Conservation (phyloP, 2,797 vertebrate species). For the Heliangelus exortis region DNA sequence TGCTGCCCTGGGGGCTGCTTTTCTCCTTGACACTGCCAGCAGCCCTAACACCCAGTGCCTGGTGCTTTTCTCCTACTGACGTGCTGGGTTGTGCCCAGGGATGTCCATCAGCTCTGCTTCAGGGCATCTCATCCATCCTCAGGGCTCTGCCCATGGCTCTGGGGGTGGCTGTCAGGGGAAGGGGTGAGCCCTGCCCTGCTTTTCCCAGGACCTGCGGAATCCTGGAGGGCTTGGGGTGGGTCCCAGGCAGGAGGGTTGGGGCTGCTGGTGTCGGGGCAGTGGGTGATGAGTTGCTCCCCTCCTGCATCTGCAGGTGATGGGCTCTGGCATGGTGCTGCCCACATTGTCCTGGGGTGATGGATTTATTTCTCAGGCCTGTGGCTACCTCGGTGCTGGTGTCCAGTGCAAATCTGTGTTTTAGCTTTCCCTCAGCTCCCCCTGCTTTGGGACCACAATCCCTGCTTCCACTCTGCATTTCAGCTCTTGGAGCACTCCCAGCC, state of each 20-base stretch:
- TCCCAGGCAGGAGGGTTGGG: not conserved
- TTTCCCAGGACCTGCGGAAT: not conserved
- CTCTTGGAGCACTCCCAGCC: not conserved
- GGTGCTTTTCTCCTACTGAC: not conserved
- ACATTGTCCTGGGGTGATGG: not conserved
- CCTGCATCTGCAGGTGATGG: not conserved
- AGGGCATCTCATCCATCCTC: not conserved
- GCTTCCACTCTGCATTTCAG: not conserved
- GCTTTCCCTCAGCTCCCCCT: not conserved
- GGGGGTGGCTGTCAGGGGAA: not conserved
- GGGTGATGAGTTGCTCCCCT: not conserved
- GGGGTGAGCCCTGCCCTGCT: not conserved
- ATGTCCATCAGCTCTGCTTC: not conserved
- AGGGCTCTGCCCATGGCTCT: not conserved
- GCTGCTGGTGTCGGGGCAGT: not conserved
- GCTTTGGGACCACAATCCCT: not conserved
- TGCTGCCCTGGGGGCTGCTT: not conserved
- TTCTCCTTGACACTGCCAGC: not conserved
- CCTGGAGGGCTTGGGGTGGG: not conserved
- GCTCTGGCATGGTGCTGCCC: not conserved
- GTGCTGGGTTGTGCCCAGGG: not conserved
- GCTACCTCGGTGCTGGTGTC: not conserved
- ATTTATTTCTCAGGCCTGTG: not conserved
- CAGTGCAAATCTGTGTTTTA: not conserved
- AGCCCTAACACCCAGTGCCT: not conserved